phyloP scores from a whole-genome alignment of 2,888 invertebrate species.

The Onchidella celtica region DNA sequence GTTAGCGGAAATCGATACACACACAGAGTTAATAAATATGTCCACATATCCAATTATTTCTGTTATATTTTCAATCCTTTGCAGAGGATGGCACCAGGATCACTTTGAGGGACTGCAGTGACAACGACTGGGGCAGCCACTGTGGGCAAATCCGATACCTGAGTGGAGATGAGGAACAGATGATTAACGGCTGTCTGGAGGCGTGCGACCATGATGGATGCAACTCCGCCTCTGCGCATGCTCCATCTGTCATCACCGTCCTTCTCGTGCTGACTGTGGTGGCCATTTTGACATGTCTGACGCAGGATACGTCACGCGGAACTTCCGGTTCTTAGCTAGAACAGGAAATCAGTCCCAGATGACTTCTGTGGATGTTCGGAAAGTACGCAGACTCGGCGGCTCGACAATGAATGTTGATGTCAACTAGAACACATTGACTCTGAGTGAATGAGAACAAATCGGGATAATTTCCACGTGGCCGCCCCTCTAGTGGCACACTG shows the following conservation, averaged over 20 bases:
- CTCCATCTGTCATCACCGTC: background rate
- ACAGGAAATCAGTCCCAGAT: too few species aligned
- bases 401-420: too few species aligned
- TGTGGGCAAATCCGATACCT: constrained; percentile 71
- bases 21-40: background rate
- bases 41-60: background rate
- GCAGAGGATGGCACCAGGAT: constrained; percentile 71
- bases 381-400: too few species aligned
- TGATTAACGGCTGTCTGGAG: constrained; percentile 71
- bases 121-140: constrained; percentile 73
- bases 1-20: too few species aligned
- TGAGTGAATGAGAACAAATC: too few species aligned
- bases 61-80: constrained; percentile 26
- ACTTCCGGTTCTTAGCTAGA: background rate
- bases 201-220: constrained; percentile 77
- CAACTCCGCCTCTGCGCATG: constrained; percentile 60
- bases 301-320: background rate
- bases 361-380: too few species aligned
- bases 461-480: too few species aligned
- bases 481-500: too few species aligned
- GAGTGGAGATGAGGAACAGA: constrained; percentile 49
- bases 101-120: constrained; percentile 73
- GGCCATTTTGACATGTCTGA: background rate
- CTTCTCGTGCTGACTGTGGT: background rate
- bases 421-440: too few species aligned